Base-by-base conservation (phyloP, 2,888 invertebrate genomes). In the Zonitis immaculata region DNA sequence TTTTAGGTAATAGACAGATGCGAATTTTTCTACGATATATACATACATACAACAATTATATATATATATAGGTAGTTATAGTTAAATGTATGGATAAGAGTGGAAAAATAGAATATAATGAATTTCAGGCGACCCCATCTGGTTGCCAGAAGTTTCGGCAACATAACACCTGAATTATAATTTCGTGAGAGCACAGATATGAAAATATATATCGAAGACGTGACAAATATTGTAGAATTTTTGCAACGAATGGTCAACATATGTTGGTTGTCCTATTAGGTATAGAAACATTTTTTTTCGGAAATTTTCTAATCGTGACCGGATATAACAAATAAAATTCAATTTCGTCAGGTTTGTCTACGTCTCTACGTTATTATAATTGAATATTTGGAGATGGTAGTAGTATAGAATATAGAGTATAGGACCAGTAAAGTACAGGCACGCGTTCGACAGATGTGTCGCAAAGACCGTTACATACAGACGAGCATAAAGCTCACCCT, bases 401-500 rank as follows among this genome's bases (percentile, higher is more conserved):
- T n/a, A n/a, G n/a, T n/a, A n/a, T n/a, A 12, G 16, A 30, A 12
- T n/a, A 20, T 22, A 42, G 22, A 22, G 28, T 14, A 28, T 51
- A 57, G 51, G 50, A 45, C n/a, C 47, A 60, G 68, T 67, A 67
- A 63, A 67, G 68, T 65, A 66, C 66, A 66, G 70, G 70, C 70
- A 70, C 70, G 70, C 69, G 70, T 54, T 55, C 63, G 65, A 63
- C 67, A 68, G 66, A 66, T 67, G 68, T 64, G 55, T 61, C 57
- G 48, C 47, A 48, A 60, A 65, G 68, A 69, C 70, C 70, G 70
- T 70, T 70, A 70, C 66, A 56, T 16, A 39, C n/a, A 39, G 39
- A 20, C 39, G 20, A 39, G 20, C 39, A 39, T 35, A 39, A 20
- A 39, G 39, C 39, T 39, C 39, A 39, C 39, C 39, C 39, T 39